Percentiles rank a stretch among this genome's conserved stretches.
phyloP scores from a whole-genome alignment of 2,113 vertebrate species.

The Pterocles orientalis region DNA sequence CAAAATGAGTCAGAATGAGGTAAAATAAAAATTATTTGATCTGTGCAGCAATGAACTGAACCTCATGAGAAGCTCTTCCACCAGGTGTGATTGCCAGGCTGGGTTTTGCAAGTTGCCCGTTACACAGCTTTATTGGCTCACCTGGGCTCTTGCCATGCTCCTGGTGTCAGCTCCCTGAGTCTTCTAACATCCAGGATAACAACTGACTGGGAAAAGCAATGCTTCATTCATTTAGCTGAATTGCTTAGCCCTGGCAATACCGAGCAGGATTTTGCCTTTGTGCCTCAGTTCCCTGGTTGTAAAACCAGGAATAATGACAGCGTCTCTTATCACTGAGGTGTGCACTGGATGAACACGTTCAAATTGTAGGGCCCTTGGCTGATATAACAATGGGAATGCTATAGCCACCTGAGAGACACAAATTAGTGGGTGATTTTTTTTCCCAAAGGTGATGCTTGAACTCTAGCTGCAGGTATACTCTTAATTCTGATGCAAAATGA shows the following conservation, averaged over 20 bases:
- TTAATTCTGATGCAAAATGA: background rate
- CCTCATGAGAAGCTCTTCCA: background rate
- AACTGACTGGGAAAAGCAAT: background rate
- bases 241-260: background rate
- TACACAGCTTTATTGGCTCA: background rate
- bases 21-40: background rate
- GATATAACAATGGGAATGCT: background rate
- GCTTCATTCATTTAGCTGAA: background rate
- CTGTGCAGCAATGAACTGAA: background rate
- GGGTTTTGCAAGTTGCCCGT: background rate
- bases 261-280: background rate
- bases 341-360: background rate
- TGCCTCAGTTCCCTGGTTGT: background rate
- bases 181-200: background rate
- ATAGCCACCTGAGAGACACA: background rate
- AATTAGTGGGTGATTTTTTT: background rate
- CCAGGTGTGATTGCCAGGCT: background rate
- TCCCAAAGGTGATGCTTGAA: background rate
- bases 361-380: background rate
- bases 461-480: background rate
- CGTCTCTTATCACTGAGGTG: fast-evolving
- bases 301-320: background rate
- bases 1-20: background rate
- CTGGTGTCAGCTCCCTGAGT: background rate
- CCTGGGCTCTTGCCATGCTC: fast-evolving